Percentiles rank a stretch among this genome's conserved stretches.
phyloP scores from a whole-genome alignment of 2,888 invertebrate genomes.

The Drosophila leonis region DNA sequence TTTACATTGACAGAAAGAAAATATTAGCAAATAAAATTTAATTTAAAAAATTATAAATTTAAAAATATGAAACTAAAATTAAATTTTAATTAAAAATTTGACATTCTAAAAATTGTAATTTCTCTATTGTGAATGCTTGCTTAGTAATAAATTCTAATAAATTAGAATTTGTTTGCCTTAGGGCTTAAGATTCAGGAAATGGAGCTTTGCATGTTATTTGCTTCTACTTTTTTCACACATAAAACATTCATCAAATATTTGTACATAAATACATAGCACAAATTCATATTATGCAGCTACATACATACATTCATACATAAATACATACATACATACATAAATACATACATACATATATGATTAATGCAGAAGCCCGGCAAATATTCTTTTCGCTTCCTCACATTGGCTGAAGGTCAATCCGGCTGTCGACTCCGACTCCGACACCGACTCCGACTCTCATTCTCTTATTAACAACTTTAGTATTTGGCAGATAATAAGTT shows the following conservation, averaged over 20 bases:
- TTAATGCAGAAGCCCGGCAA: constrained; percentile 12
- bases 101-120: background rate
- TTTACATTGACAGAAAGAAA: too few species aligned
- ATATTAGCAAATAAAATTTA: too few species aligned
- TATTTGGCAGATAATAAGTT: constrained; percentile 37
- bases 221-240: background rate
- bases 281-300: constrained; percentile 12
- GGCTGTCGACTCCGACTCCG: background rate
- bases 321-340: too few species aligned
- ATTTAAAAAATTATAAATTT: too few species aligned
- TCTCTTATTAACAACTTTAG: constrained; percentile 13
- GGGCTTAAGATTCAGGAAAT: constrained; percentile 9
- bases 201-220: background rate
- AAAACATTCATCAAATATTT: background rate
- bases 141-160: background rate
- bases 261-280: background rate
- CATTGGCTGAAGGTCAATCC: constrained; percentile 33
- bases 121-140: background rate
- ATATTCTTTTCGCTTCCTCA: constrained; percentile 39
- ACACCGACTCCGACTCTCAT: background rate
- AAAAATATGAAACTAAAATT: too few species aligned
- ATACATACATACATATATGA: background rate
- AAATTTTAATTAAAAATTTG: too few species aligned
- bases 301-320: background rate
- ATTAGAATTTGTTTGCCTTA: background rate